phyloP scores from a whole-genome alignment of 1,140 invertebrate species.

The Galleria mellonella region DNA sequence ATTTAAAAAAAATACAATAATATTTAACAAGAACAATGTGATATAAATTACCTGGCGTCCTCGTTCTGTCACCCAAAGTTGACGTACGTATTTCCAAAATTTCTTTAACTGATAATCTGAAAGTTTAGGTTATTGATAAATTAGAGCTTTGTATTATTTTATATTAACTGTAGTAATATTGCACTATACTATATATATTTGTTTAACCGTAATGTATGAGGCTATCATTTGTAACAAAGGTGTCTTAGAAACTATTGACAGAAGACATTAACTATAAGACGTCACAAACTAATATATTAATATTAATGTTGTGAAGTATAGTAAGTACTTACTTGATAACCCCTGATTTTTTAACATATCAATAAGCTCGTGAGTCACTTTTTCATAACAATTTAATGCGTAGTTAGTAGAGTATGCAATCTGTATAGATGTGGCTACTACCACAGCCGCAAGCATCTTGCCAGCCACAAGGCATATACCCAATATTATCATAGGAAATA shows the following conservation, averaged over 20 bases:
- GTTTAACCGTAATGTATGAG: too few relatives aligned
- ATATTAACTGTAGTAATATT: too few relatives aligned
- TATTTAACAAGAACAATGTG: not conserved
- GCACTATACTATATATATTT: too few relatives aligned
- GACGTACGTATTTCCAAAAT: constrained; percentile 57
- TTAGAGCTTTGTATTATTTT: not conserved
- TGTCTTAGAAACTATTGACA: too few relatives aligned
- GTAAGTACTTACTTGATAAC: constrained; percentile 52
- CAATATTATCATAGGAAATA: constrained; percentile 42
- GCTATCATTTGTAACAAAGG: too few relatives aligned
- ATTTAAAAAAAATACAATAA: not conserved
- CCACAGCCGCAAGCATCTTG: constrained; percentile 46
- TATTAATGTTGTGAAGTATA: too few relatives aligned
- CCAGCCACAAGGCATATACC: constrained; percentile 39
- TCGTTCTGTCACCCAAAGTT: constrained; percentile 56
- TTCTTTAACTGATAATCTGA: constrained; percentile 61
- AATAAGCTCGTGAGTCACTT: constrained; percentile 41
- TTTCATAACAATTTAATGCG: constrained; percentile 54
- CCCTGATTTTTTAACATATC: constrained; percentile 61
- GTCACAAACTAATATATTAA: too few relatives aligned
- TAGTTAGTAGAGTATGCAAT: constrained; percentile 50
- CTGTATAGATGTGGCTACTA: constrained; percentile 52
- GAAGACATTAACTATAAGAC: too few relatives aligned
- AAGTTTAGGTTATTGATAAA: too few relatives aligned
- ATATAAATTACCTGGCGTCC: constrained; percentile 60